Base-by-base conservation (phyloP, 37 sponge, comb jelly and placozoan genomes). In the Tethya wilhelma region DNA sequence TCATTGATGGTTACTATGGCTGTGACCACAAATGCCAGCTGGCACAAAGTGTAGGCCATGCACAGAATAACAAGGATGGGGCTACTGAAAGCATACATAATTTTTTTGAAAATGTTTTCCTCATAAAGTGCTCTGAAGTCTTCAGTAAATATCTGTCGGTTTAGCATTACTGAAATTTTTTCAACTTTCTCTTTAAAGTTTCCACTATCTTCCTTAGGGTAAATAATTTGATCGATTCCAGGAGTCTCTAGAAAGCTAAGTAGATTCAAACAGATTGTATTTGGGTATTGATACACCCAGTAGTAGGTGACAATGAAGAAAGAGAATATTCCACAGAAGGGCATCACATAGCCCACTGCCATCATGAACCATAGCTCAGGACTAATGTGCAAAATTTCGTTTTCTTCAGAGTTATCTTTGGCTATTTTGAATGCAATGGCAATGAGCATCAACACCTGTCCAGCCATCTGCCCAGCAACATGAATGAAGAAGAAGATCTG, bases 221-320 rank as follows among this genome's bases (percentile, higher is more conserved):
- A 46, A 34, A 73, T 22, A 29, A 73, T 55, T 12, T 44, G 29
- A 29, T 55, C 32, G 25, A 32, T 28, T 34, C 56, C 73, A 55
- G 73, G 73, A 31, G 33, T 55, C 20, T 73, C 17, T 12, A 73
- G 36, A 9, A 73, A 37, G 32, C 56, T 73, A 19, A 73, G 32
- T 20, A 73, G 2, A 28, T 73, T 37, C 26, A 73, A 34, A 28
- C 73, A 73, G 19, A 73, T 17, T 7, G 20, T 32, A 55, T 32
- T 29, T 49, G 55, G 56, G 56, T 32, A 55, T 34, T 73, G 56
- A n/a, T 73, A 31, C 20, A 73, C 73, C 73, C 73, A 73, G 56
- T 55, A 73, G 56, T 55, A 55, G 4, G 73, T 73, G 22, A 55
- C 55, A 55, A 73, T 55, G 33, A 73, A 73, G 56, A 73, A 73